These are phyloP conservation scores for Solenodon paradoxus DNA, from an alignment of 2,113 vertebrate genomes.

Conservation along the genomic window DNA sequence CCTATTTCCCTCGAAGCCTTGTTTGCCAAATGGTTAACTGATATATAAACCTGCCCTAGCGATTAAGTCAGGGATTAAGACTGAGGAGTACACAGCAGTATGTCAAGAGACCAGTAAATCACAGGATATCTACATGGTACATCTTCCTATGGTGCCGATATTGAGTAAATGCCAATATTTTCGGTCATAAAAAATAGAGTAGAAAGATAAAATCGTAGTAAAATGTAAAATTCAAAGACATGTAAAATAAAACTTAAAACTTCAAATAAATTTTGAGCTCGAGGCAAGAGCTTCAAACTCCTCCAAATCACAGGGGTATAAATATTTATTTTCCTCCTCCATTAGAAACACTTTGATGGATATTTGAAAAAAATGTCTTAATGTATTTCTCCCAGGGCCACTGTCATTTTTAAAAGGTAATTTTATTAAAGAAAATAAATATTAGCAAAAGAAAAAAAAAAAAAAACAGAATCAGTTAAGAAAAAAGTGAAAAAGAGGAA, in stretches of 20 bases:
- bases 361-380: neutral
- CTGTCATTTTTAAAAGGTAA: neutral
- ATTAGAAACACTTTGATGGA: neutral
- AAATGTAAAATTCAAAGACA: conserved; percentile 31
- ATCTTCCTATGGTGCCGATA: neutral
- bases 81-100: neutral
- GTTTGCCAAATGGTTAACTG: neutral
- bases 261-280: conserved; percentile 34
- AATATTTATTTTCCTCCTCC: conserved; percentile 8
- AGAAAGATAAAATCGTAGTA: conserved; percentile 17
- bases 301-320: neutral
- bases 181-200: neutral
- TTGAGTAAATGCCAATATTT: neutral
- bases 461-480: neutral
- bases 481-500: neutral
- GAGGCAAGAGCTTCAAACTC: neutral
- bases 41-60: neutral
- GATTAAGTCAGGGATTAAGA: neutral
- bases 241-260: conserved; percentile 45
- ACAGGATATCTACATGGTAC: neutral
- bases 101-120: neutral
- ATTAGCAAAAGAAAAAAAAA: too few relatives aligned
- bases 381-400: neutral
- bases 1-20: neutral
- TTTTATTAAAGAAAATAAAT: neutral